These are phyloP conservation scores for Melanerpes formicivorus DNA, from an alignment of 2,113 vertebrate species.

Conservation along the genomic window DNA sequence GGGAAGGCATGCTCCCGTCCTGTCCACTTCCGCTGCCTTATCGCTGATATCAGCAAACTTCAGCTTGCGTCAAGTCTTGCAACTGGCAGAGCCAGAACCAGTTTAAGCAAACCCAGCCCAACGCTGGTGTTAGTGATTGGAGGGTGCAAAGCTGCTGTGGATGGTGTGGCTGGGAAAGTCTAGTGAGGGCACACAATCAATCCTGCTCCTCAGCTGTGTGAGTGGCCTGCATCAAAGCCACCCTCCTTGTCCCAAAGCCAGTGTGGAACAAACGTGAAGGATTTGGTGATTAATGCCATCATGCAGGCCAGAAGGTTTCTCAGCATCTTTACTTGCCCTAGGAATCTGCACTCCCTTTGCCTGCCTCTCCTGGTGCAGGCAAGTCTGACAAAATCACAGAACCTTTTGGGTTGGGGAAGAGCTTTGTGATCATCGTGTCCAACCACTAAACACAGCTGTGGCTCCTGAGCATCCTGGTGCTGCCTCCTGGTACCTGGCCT, in stretches of 20 bases:
- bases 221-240: not conserved
- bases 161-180: not conserved
- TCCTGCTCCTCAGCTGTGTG: not conserved
- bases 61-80: not conserved
- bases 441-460: not conserved
- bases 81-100: not conserved
- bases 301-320: not conserved
- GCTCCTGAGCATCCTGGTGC: fast-evolving
- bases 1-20: not conserved
- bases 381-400: not conserved
- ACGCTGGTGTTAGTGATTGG: not conserved
- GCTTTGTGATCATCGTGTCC: no score
- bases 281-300: not conserved
- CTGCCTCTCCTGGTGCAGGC: not conserved
- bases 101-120: not conserved
- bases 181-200: not conserved
- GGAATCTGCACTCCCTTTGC: fast-evolving
- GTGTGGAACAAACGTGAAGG: not conserved
- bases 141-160: not conserved
- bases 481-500: not conserved
- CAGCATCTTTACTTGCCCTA: not conserved
- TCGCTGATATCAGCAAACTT: not conserved
- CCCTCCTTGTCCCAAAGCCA: not conserved
- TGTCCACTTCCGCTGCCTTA: not conserved
- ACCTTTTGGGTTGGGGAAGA: no score